Conservation (phyloP, 2,888 invertebrate species). For the Mythimna vitellina region DNA sequence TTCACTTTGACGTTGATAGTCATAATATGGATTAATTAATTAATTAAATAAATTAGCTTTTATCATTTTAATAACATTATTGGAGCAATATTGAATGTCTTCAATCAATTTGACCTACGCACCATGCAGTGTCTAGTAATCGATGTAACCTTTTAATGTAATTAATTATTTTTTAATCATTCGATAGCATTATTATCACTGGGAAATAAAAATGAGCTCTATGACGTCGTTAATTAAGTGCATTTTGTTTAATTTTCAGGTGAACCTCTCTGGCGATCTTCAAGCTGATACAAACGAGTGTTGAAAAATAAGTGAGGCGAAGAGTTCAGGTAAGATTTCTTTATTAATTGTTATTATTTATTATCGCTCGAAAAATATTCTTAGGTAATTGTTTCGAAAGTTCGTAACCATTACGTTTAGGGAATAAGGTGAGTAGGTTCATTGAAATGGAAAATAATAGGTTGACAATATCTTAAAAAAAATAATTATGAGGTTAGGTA, state of each 20-base stretch:
- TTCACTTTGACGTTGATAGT: neutral
- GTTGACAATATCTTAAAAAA: neutral
- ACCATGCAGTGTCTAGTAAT: neutral
- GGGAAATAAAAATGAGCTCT: neutral
- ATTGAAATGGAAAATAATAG: neutral
- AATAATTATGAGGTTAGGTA: neutral
- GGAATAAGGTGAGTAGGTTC: neutral
- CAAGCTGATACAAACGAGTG: neutral
- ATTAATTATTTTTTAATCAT: neutral
- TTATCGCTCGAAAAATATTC: neutral
- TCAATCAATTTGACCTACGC: conserved; percentile 7
- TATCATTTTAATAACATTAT: conserved; percentile 34
- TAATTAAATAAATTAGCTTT: neutral
- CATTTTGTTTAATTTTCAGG: conserved; percentile 29
- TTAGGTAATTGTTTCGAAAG: too few species aligned
- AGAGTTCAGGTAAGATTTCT: conserved; percentile 33
- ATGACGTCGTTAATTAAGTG: neutral
- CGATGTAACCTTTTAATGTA: neutral
- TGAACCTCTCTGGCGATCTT: neutral
- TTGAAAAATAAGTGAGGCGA: neutral
- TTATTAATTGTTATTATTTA: neutral
- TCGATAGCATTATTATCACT: neutral
- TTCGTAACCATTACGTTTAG: too few species aligned
- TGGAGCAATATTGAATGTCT: conserved; percentile 6
- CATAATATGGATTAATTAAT: conserved; percentile 25